These are phyloP conservation scores for Sthenelais limicola DNA, from an alignment of 2,888 invertebrate species.

Conservation along the genomic window DNA sequence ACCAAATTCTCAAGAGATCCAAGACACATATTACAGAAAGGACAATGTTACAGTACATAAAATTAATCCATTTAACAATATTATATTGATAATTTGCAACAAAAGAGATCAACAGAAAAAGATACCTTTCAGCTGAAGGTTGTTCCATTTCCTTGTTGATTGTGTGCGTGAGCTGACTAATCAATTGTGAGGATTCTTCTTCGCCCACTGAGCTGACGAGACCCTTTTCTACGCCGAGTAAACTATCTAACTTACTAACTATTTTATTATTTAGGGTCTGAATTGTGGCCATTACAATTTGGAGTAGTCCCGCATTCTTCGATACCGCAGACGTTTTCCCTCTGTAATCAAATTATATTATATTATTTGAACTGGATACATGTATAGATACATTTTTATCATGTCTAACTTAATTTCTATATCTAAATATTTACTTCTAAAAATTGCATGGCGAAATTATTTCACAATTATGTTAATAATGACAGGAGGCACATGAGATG, in stretches of 20 bases:
- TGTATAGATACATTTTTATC: neutral
- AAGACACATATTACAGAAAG: too few species aligned
- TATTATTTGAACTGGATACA: neutral
- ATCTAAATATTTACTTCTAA: neutral
- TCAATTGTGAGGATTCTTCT: slow-evolving; percentile 71
- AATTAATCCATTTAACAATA: too few species aligned
- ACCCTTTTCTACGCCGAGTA: slow-evolving; percentile 78
- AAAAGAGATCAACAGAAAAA: neutral
- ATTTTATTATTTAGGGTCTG: slow-evolving; percentile 77
- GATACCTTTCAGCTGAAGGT: slow-evolving; percentile 32
- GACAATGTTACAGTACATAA: too few species aligned
- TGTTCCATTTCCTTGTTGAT: slow-evolving; percentile 49
- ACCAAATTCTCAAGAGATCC: too few species aligned
- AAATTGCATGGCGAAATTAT: neutral
- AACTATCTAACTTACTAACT: slow-evolving; percentile 76
- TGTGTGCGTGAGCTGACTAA: slow-evolving; percentile 52
- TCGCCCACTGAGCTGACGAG: slow-evolving; percentile 77
- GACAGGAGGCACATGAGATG: neutral
- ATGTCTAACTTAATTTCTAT: too few species aligned
- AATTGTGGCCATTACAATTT: slow-evolving; percentile 75
- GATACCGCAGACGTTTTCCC: slow-evolving; percentile 58
- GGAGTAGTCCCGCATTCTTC: slow-evolving; percentile 63
- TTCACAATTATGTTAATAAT: neutral
- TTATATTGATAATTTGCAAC: too few species aligned
- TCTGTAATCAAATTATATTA: slow-evolving; percentile 51